Base-by-base conservation (phyloP, 2,797 vertebrate species). In the Octomys mimax region DNA sequence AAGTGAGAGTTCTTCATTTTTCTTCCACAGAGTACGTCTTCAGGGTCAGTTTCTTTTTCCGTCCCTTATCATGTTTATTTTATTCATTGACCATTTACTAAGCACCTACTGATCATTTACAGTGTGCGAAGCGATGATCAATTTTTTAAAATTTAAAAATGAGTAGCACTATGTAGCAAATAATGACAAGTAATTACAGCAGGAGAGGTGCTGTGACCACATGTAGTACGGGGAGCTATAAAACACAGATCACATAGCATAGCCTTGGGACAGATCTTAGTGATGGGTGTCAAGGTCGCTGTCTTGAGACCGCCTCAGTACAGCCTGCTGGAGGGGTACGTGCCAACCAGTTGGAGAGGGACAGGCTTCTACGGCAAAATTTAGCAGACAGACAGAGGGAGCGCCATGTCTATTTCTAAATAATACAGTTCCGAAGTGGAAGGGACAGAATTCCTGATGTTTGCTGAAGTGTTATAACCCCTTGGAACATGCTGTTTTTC, bases 391-490 rank as follows among this genome's bases (percentile, higher is more conserved):
- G 85, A 94, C 57, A 88, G 70, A 92, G 22, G 22, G 62, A 91
- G 0, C 59, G 54, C 52, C 42, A 3, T 42, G 75, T 89, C 88
- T 92, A 0, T 91, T 94, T 96, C 92, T 96, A 78, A 96, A 87
- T 90, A 95, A 80, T 46, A 33, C 21, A 92, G 31, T 95, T 94
- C 64, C 92, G 59, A 94, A 97, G 93, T 89, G 21, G 42, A 94
- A 96, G 46, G 92, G 54, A 95, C 96, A 95, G 96, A 92, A 97
- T 96, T 66, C 83, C 96, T 85, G 95, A 92, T 97, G 95, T 92
- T 98, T 96, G 73, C 94, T 91, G 91, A 97, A 94, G 79, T 54
- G 96, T 87, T 85, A 83, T 57, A 96, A 95, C 68, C 33, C 82
- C 89, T 36, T 12, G 80, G 92, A 98, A 95, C 16, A 94, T 26